Percentiles rank a stretch among this genome's conserved stretches.
Evolutionary conservation across 2,797 vertebrate genomes (phyloP).

Genomic region (Xyrichtys novacula): DNA sequence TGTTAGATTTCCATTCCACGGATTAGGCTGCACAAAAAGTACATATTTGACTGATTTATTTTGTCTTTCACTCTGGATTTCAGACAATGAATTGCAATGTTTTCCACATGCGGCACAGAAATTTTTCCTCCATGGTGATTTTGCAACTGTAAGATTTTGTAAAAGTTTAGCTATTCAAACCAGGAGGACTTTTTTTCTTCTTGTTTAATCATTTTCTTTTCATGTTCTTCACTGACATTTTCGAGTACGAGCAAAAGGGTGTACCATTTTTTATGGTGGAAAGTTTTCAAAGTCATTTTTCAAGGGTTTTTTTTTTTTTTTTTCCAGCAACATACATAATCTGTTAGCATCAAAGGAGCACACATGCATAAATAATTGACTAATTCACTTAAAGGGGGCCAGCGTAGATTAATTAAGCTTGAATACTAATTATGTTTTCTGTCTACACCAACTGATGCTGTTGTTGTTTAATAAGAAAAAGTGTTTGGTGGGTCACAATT

Average conservation of each 20-base stretch:
- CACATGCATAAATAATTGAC: conserved; percentile 90
- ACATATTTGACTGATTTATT: conserved; percentile 89
- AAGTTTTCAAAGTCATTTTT: conserved; percentile 85
- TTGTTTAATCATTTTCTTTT: conserved; percentile 45
- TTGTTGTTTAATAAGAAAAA: conserved; percentile 86
- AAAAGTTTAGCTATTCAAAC: conserved; percentile 24
- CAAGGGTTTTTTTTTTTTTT: conserved; percentile 72
- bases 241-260: conserved; percentile 55
- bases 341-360: conserved; percentile 89
- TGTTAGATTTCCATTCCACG: conserved; percentile 89
- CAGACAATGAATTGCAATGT: conserved; percentile 78
- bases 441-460: conserved; percentile 82
- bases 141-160: conserved; percentile 47
- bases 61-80: conserved; percentile 79
- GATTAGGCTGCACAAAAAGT: conserved; percentile 89
- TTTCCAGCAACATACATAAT: conserved; percentile 85
- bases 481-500: conserved; percentile 84
- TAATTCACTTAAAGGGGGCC: conserved; percentile 88
- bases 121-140: conserved; percentile 36
- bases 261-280: conserved; percentile 88
- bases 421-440: conserved; percentile 90
- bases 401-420: conserved; percentile 88
- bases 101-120: conserved; percentile 78
- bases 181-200: conserved; percentile 13
- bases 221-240: conserved; percentile 61